Percentiles rank a stretch among this genome's conserved stretches.
phyloP scores from a whole-genome alignment of 2,113 vertebrate species.

The Isurus oxyrinchus region DNA sequence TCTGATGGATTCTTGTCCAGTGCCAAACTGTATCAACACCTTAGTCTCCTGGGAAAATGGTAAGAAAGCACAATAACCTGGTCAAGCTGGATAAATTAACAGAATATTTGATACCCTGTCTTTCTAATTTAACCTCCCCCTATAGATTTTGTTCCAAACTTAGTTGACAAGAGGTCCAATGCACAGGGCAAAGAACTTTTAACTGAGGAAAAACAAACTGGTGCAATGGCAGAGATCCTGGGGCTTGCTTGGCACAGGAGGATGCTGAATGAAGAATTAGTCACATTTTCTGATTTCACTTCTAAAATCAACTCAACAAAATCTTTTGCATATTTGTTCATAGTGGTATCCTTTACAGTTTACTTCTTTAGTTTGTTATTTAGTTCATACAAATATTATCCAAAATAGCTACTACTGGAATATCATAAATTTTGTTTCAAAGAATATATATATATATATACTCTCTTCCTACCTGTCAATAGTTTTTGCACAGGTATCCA shows the following conservation, averaged over 20 bases:
- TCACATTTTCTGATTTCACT: not conserved
- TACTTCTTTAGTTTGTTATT: not conserved
- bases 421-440: not conserved
- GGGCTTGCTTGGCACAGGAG: not conserved
- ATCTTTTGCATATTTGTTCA: not conserved
- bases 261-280: not conserved
- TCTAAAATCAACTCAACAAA: not conserved
- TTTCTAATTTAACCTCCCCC: not conserved
- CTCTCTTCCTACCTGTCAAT: not conserved
- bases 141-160: not conserved
- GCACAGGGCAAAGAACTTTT: too few species aligned
- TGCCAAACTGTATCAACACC: not conserved
- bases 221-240: not conserved
- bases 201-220: not conserved
- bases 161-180: not conserved
- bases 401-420: not conserved
- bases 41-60: not conserved
- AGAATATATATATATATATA: not conserved
- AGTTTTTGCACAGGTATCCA: not conserved
- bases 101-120: not conserved
- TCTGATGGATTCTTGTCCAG: not conserved
- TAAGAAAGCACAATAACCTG: conserved; percentile 6
- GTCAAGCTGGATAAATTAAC: not conserved
- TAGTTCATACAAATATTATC: not conserved
- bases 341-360: not conserved